Conservation (phyloP, 2,113 vertebrate genomes). For the Gadus chalcogrammus region DNA sequence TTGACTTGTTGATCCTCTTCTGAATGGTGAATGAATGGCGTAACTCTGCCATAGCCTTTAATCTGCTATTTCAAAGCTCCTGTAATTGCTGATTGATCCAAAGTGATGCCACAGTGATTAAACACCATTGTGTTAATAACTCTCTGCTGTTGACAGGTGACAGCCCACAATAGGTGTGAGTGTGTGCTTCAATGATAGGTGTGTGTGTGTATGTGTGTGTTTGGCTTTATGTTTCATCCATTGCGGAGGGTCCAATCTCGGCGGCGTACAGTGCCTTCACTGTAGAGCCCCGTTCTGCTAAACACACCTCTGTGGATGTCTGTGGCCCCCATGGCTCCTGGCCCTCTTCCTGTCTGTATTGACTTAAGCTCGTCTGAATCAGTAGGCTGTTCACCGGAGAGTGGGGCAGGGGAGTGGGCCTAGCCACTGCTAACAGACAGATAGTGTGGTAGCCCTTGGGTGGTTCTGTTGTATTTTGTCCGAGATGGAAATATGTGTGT, state of each 20-base stretch:
- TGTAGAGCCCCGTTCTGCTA: conserved; percentile 41
- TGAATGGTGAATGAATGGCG: too few species aligned
- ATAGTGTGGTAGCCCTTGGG: conserved; percentile 32
- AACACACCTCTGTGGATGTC: conserved; percentile 41
- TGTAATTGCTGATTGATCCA: too few species aligned
- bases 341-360: conserved; percentile 26
- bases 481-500: conserved; percentile 37
- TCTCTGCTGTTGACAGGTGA: too few species aligned
- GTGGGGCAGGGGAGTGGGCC: neutral
- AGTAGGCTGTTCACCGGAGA: conserved; percentile 42
- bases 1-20: too few species aligned
- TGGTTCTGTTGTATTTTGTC: conserved; percentile 37
- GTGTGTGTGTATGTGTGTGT: too few species aligned
- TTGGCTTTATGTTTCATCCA: too few species aligned
- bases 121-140: too few species aligned
- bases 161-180: too few species aligned
- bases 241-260: neutral
- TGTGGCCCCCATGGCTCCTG: conserved; percentile 38
- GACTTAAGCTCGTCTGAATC: conserved; percentile 58
- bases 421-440: conserved; percentile 51
- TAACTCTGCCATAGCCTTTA: too few species aligned
- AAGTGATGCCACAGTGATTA: too few species aligned
- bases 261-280: conserved; percentile 25
- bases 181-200: too few species aligned
- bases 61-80: too few species aligned